phyloP scores from a whole-genome alignment of 2,797 vertebrate genomes.

The Euthynnus affinis region DNA sequence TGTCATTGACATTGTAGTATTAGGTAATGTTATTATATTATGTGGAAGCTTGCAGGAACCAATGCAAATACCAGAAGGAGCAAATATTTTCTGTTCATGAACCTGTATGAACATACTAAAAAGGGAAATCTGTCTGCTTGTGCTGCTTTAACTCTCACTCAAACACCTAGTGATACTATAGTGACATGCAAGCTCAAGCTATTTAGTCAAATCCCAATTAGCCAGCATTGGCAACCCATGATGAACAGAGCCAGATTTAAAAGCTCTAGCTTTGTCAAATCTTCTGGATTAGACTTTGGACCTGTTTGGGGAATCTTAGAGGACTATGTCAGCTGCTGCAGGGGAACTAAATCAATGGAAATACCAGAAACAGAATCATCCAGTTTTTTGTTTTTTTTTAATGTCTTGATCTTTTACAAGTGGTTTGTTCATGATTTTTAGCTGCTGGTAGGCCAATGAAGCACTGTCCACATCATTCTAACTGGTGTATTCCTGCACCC shows the following conservation, averaged over 20 bases:
- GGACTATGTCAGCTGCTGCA: constrained; percentile 34
- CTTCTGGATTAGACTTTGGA: constrained; percentile 75
- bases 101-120: not conserved
- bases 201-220: constrained; percentile 79
- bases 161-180: constrained; percentile 29
- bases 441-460: constrained; percentile 8
- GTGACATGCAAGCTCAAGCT: constrained; percentile 67
- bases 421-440: constrained; percentile 5
- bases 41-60: not conserved
- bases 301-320: constrained; percentile 56
- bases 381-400: not conserved
- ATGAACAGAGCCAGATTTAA: constrained; percentile 63
- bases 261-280: constrained; percentile 67
- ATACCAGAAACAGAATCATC: not conserved
- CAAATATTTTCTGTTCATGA: not conserved
- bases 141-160: constrained; percentile 28
- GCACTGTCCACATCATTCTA: not conserved
- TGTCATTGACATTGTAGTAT: not conserved
- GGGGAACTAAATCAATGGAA: constrained; percentile 36
- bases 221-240: constrained; percentile 57
- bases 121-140: constrained; percentile 6
- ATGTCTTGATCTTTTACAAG: not conserved
- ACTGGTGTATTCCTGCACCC: constrained; percentile 5
- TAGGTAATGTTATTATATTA: not conserved
- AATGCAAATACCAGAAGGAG: not conserved